phyloP scores from a whole-genome alignment of 2,113 vertebrate species.

The Hemiscyllium ocellatum region DNA sequence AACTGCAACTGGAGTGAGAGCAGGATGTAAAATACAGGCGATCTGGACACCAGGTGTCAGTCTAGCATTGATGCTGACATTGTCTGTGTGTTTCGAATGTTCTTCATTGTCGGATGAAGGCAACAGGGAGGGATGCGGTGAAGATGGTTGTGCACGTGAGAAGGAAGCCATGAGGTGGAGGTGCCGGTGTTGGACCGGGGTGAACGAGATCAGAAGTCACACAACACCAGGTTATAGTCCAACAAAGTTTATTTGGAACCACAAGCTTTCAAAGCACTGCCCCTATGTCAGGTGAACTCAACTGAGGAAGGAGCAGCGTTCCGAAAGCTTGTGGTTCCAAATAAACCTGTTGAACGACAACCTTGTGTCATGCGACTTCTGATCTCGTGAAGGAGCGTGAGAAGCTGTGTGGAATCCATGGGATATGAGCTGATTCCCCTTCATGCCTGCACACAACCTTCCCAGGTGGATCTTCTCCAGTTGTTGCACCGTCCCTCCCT shows the following conservation, averaged over 20 bases:
- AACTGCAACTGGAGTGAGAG: background rate
- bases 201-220: no score
- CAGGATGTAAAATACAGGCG: background rate
- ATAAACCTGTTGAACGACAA: no score
- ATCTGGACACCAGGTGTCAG: background rate
- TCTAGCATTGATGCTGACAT: background rate
- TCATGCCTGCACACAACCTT: background rate
- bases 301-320: no score
- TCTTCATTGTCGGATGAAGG: background rate
- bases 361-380: no score
- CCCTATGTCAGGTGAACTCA: no score
- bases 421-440: background rate
- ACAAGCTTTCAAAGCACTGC: no score
- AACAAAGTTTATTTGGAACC: no score
- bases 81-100: background rate
- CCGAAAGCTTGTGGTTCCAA: no score
- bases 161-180: no score
- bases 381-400: background rate
- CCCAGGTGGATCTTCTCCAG: background rate
- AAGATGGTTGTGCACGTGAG: background rate
- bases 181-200: no score
- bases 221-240: no score
- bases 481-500: background rate
- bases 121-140: background rate
- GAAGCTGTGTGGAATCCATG: background rate